Percentiles rank a stretch among this genome's conserved stretches.
phyloP scores from a whole-genome alignment of 2,797 vertebrate genomes.

The Hoplostethus mediterraneus region DNA sequence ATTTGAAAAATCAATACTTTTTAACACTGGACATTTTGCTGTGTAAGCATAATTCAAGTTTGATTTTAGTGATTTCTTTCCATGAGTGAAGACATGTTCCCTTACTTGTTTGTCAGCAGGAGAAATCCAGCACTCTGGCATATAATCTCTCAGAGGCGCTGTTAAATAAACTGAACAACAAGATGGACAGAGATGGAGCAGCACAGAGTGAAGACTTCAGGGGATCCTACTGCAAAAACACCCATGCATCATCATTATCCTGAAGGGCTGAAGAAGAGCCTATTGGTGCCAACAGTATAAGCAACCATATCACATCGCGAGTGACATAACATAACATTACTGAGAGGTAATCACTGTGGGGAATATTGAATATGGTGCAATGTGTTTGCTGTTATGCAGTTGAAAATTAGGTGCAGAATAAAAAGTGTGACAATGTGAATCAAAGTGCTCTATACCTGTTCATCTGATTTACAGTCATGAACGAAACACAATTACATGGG shows the following conservation, averaged over 20 bases:
- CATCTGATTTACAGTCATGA: slow-evolving; percentile 30
- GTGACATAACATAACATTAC: slow-evolving; percentile 43
- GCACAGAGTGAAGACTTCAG: slow-evolving; percentile 55
- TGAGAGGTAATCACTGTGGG: slow-evolving; percentile 23
- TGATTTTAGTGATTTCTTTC: neutral
- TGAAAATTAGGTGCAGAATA: slow-evolving; percentile 5
- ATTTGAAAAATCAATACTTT: neutral
- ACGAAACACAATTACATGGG: slow-evolving; percentile 36
- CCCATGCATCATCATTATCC: slow-evolving; percentile 69
- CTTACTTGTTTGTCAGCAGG: neutral
- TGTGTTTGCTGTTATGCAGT: neutral
- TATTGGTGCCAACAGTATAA: slow-evolving; percentile 56
- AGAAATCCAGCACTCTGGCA: slow-evolving; percentile 6
- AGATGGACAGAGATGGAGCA: slow-evolving; percentile 63
- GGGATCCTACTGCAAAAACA: slow-evolving; percentile 53
- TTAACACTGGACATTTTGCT: no score
- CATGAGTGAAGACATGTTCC: neutral
- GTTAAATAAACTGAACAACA: slow-evolving; percentile 60
- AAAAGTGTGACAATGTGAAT: neutral
- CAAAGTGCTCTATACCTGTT: slow-evolving; percentile 3
- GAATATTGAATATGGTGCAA: slow-evolving; percentile 15
- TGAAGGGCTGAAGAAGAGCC: slow-evolving; percentile 47
- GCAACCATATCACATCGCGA: slow-evolving; percentile 55
- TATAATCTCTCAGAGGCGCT: slow-evolving; percentile 38
- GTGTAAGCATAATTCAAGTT: no score